A percentile compares a stretch with the other conserved stretches of the same genome.
These are phyloP conservation scores for Sycobia sp. DNA, from an alignment of 1,140 invertebrate genomes.

Conservation along the genomic window DNA sequence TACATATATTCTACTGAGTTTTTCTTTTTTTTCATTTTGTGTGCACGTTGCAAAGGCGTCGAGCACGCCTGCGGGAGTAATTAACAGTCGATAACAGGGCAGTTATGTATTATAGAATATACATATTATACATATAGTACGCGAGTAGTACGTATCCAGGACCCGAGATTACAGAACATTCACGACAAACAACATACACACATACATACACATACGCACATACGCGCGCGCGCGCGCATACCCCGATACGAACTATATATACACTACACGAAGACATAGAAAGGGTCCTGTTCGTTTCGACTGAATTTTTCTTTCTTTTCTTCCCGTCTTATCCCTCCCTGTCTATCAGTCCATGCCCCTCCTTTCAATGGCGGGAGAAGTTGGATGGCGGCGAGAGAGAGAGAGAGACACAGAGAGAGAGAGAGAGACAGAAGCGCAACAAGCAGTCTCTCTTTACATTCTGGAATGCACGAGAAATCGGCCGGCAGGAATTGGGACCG, in stretches of 20 bases:
- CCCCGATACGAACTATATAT: not conserved
- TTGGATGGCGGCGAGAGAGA: too few species aligned
- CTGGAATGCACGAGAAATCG: too few species aligned
- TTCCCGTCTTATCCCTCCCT: slow-evolving; percentile 14
- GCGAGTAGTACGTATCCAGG: slow-evolving; percentile 43
- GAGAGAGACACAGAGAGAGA: not conserved
- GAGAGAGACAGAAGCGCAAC: not conserved
- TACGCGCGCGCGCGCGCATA: not conserved
- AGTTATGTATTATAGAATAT: slow-evolving; percentile 48
- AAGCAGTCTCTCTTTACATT: too few species aligned
- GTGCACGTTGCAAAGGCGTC: not conserved
- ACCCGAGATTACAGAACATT: slow-evolving; percentile 43
- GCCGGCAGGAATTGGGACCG: too few species aligned
- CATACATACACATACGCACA: not conserved
- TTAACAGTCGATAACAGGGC: slow-evolving; percentile 26
- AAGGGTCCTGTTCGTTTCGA: slow-evolving; percentile 43
- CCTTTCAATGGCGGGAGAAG: too few species aligned
- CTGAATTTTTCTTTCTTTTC: slow-evolving; percentile 36
- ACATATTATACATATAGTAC: slow-evolving; percentile 42
- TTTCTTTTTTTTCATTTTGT: not conserved
- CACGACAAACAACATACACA: too few species aligned
- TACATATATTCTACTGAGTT: too few species aligned
- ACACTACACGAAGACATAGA: slow-evolving; percentile 1
- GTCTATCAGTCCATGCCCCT: too few species aligned
- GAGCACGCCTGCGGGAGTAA: too few species aligned